Evolutionary conservation across 2,797 vertebrate genomes (phyloP).

Genomic region (Trematomus bernacchii): DNA sequence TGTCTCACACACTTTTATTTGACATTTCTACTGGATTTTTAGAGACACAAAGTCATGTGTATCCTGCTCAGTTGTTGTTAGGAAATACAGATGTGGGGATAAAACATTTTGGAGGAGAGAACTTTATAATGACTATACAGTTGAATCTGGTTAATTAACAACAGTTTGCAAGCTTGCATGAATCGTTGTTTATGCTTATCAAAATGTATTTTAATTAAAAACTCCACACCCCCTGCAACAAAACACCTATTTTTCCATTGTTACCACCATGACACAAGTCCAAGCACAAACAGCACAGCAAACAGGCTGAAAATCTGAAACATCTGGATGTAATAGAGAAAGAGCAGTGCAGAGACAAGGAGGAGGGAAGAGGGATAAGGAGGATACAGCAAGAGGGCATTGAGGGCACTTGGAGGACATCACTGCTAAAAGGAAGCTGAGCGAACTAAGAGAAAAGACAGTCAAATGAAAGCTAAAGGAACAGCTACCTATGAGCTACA

Average conservation of each 20-base stretch:
- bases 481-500: neutral
- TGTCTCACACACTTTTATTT: constrained; percentile 37
- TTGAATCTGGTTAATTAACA: neutral
- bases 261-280: constrained; percentile 75
- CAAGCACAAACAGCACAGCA: constrained; percentile 67
- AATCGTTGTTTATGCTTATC: constrained; percentile 40
- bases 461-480: constrained; percentile 11
- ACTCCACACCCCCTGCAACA: constrained; percentile 15
- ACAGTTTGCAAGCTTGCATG: neutral
- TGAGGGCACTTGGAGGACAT: constrained; percentile 53
- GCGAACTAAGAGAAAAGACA: neutral
- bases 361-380: constrained; percentile 24
- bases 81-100: constrained; percentile 18
- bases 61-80: neutral
- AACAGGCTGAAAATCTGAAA: constrained; percentile 69
- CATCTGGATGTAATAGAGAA: constrained; percentile 73
- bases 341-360: constrained; percentile 46
- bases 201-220: constrained; percentile 44
- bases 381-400: constrained; percentile 31
- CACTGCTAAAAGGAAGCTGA: neutral
- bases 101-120: neutral
- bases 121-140: neutral
- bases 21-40: constrained; percentile 25
- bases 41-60: neutral
- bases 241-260: constrained; percentile 73